Base-by-base conservation (phyloP, 1,140 invertebrate species). In the Acromyrmex heyeri region DNA sequence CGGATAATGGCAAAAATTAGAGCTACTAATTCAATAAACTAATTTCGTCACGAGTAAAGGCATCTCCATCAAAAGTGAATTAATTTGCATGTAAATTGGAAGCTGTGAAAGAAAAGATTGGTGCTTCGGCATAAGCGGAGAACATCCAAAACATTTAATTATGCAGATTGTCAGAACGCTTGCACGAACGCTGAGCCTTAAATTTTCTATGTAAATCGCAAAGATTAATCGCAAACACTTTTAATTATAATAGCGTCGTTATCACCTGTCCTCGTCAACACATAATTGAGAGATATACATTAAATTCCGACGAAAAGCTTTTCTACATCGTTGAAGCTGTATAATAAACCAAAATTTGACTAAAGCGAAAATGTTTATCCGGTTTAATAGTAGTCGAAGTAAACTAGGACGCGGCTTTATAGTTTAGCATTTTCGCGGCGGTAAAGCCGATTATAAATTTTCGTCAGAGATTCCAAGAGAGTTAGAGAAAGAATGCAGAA, bases 81-180 rank as follows among this genome's bases (percentile, higher is more conserved):
- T 73, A 73, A 83, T 83, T 73, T 61, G 38, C 69, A 75, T 73
- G 44, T 73, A 83, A 73, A 83, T 83, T 73, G 44, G 10, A 75
- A 73, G 69, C 38, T 61, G 44, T 14, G 8, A 83, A 82, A 70
- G 34, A 69, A 69, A 62, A 12, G 30, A 64, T 78, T 34, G 82
- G 5, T 64, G 59, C n/a, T 24, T 7, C 44, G 48, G 53, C 34
- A 21, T 82, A 50, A 48, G 34, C 67, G 24, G 34, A 18, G 57
- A 61, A 21, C 79, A 48, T 21, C 18, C 57, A 69, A 50, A 69
- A 69, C 65, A 48, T 73, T 73, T 83, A 83, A 83, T 83, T 73
- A 75, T 73, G 79, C 24, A 61, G 24, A 61, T 82, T 82, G 53
- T 73, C 61, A 34, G 30, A 57, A 38, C 5, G 30, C 30, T 34